Percentiles rank a stretch among this genome's conserved stretches.
Evolutionary conservation across 1,140 invertebrate genomes (phyloP).

Genomic region (Drosophila quadrilineata): DNA sequence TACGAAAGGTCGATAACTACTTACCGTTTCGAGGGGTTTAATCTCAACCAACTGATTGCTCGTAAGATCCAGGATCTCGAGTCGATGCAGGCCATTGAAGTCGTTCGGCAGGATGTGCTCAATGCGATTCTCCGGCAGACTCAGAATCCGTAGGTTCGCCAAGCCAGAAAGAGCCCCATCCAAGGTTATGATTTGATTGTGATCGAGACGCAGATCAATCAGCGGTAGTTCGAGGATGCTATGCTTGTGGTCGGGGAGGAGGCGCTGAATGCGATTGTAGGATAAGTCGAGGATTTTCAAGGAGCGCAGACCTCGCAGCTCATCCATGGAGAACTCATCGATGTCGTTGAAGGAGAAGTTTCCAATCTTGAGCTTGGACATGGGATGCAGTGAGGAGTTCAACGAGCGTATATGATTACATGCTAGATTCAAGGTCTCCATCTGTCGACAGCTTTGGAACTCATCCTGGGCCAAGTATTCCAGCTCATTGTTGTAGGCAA

Average conservation of each 20-base stretch:
- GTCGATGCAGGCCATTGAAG: conserved; percentile 87
- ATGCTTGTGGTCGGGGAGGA: conserved; percentile 88
- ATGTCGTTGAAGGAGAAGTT: conserved; percentile 90
- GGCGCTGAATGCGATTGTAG: conserved; percentile 86
- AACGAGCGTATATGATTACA: conserved; percentile 87
- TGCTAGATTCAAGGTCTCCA: conserved; percentile 86
- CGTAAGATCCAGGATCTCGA: conserved; percentile 88
- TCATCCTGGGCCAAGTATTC: conserved; percentile 88
- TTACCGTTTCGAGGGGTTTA: conserved; percentile 90
- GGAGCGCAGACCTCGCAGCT: conserved; percentile 87
- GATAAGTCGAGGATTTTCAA: conserved; percentile 88
- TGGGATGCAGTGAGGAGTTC: conserved; percentile 87
- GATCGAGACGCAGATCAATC: conserved; percentile 86
- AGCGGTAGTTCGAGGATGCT: conserved; percentile 88
- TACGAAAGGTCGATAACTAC: not conserved
- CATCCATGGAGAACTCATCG: conserved; percentile 88
- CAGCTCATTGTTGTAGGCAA: conserved; percentile 88
- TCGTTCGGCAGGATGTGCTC: conserved; percentile 88
- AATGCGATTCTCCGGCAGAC: conserved; percentile 88
- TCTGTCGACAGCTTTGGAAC: conserved; percentile 85
- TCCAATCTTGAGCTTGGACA: conserved; percentile 85
- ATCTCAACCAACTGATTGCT: conserved; percentile 88
- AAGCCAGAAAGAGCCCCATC: conserved; percentile 88
- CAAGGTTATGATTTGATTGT: conserved; percentile 87
- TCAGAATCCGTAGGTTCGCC: conserved; percentile 86